A percentile compares a stretch with the other conserved stretches of the same genome.
Evolutionary conservation across 2,113 vertebrate genomes (phyloP).

Genomic region (Anser brachyrhynchus): DNA sequence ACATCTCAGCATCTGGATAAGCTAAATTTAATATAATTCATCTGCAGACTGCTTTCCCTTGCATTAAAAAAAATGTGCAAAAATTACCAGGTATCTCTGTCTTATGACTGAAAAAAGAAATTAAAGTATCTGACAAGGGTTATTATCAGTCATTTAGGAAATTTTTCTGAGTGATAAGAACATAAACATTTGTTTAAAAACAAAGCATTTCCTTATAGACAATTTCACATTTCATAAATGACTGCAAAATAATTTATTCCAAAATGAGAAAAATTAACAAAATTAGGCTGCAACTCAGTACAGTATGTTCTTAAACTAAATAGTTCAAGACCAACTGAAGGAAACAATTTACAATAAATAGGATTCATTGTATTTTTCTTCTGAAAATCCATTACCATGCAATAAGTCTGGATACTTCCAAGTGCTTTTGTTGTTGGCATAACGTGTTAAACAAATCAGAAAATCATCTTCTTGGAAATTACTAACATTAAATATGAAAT

Average conservation of each 20-base stretch:
- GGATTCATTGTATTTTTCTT: neutral
- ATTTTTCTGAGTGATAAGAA: neutral
- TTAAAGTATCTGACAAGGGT: neutral
- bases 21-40: neutral
- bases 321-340: neutral
- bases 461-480: slow-evolving; percentile 16
- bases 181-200: neutral
- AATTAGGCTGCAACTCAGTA: neutral
- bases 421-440: slow-evolving; percentile 25
- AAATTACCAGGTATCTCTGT: neutral
- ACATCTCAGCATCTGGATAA: slow-evolving; percentile 12
- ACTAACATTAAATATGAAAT: slow-evolving; percentile 2
- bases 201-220: neutral
- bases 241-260: neutral
- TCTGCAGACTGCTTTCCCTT: neutral
- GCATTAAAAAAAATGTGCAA: neutral
- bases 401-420: slow-evolving; percentile 29
- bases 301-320: neutral
- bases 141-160: neutral
- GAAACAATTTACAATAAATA: neutral
- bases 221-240: neutral
- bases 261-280: neutral
- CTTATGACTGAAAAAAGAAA: neutral
- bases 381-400: slow-evolving; percentile 4
- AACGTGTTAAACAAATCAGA: slow-evolving; percentile 14